Evolutionary conservation across 2,888 invertebrate species (phyloP).

Genomic region (Euzophera pinguis): DNA sequence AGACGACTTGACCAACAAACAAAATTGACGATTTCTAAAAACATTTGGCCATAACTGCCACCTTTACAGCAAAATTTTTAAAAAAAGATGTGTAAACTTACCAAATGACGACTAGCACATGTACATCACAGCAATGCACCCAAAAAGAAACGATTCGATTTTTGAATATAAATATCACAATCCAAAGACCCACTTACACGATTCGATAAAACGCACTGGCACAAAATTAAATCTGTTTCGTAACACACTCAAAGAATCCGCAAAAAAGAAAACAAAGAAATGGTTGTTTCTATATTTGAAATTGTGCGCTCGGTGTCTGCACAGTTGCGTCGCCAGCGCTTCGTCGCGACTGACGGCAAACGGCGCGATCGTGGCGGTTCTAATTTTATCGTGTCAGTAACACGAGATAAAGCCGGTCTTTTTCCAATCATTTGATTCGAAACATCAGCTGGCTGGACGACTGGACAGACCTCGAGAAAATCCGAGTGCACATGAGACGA

Average conservation of each 20-base stretch:
- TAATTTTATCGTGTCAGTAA: constrained; percentile 77
- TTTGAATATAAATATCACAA: constrained; percentile 9
- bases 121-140: constrained; percentile 20
- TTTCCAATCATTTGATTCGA: constrained; percentile 66
- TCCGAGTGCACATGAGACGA: constrained; percentile 22
- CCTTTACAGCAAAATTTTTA: not conserved
- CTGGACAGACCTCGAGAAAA: constrained; percentile 35
- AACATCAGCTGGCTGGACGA: constrained; percentile 40
- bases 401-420: constrained; percentile 76
- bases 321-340: constrained; percentile 42
- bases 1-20: constrained; percentile 8
- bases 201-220: constrained; percentile 42
- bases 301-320: constrained; percentile 28
- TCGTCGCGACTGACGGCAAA: constrained; percentile 38
- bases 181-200: constrained; percentile 18
- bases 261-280: constrained; percentile 51
- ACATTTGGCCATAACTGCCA: not conserved
- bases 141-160: constrained; percentile 14
- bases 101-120: constrained; percentile 18
- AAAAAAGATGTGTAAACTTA: constrained; percentile 10
- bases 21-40: not conserved
- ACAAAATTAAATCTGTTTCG: constrained; percentile 47
- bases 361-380: constrained; percentile 50
- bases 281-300: constrained; percentile 34
- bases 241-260: constrained; percentile 43